Base-by-base conservation (phyloP, 1,140 invertebrate species). In the Pseudomyrmex concolor region DNA sequence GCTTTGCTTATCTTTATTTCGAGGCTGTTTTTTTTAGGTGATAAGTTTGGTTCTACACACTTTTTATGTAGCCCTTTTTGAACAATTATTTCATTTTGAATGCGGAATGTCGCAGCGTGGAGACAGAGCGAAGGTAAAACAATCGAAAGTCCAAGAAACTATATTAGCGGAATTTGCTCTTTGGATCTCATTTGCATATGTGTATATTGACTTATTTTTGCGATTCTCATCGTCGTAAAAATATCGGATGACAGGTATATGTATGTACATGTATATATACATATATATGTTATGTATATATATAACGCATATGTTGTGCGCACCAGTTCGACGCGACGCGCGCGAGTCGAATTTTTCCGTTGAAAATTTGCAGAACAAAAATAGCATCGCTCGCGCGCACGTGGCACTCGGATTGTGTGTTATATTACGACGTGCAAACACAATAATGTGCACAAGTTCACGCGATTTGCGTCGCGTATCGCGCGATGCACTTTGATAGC, bases 81-180 rank as follows among this genome's bases (percentile, higher is more conserved):
- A 34, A 70, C 51, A 54, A 22, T 70, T 3, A 10, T 55, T 34
- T 71, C 68, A 54, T 71, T 12, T 15, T 2, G n/a, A 71, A 71
- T 9, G 50, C 25, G 50, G 9, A 54, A 72, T 55, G 22, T 51
- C 10, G 3, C 50, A 7, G 13, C 50, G 50, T n/a, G 25, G 8
- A 57, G 50, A 51, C 34, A 15, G 25, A 43, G 10, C 15, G 15
- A n/a, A 7, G 19, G 48, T 25, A 13, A 25, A 68, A 8, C 10
- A 22, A 22, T 12, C 57, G 8, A 15, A 12, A 43, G 25, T 34
- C n/a, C 12, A 15, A 48, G 48, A 50, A 68, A 22, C 50, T 2
- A 15, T 2, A 15, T 60, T 10, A 7, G 7, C 4, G 48, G 13
- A 55, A 22, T 70, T 68, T 68, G 19, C 7, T 15, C 45, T 51